Evolutionary conservation across 2,113 vertebrate genomes (phyloP).

Genomic region (Sinocyclocheilus grahami): DNA sequence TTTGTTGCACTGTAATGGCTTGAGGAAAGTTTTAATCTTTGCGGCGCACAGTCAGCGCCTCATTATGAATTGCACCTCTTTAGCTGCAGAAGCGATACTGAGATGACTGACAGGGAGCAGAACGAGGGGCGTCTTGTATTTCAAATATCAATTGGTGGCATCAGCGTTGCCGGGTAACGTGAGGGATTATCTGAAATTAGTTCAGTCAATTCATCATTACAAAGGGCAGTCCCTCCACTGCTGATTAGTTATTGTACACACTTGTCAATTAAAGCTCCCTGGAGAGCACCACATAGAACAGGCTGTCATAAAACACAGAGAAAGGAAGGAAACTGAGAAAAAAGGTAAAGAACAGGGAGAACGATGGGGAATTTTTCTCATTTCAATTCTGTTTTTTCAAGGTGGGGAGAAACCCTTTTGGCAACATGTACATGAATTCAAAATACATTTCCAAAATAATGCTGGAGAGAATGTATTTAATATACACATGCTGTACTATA

Average conservation of each 20-base stretch:
- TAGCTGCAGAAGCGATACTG: constrained; percentile 24
- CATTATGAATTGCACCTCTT: constrained; percentile 65
- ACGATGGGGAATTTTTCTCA: neutral
- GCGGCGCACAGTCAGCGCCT: constrained; percentile 65
- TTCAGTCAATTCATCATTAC: constrained; percentile 76
- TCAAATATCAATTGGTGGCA: constrained; percentile 68
- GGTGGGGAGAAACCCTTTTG: neutral
- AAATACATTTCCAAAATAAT: neutral
- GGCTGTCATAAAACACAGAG: constrained; percentile 51
- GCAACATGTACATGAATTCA: neutral
- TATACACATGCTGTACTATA: neutral
- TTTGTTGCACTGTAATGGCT: constrained; percentile 42
- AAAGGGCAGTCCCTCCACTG: constrained; percentile 73
- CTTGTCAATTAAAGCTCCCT: constrained; percentile 74
- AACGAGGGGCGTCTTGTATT: constrained; percentile 61
- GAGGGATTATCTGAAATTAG: constrained; percentile 78
- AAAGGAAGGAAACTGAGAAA: constrained; percentile 1
- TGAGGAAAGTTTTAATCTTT: constrained; percentile 65
- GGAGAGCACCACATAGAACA: constrained; percentile 57
- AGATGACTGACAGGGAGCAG: constrained; percentile 63
- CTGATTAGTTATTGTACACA: constrained; percentile 79
- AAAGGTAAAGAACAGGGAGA: neutral
- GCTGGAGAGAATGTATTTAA: neutral
- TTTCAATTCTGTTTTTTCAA: neutral
- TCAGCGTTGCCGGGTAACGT: constrained; percentile 60